Percentiles rank a stretch among this genome's conserved stretches.
phyloP scores from a whole-genome alignment of 1,140 invertebrate species.

The Dreissena rostriformis region DNA sequence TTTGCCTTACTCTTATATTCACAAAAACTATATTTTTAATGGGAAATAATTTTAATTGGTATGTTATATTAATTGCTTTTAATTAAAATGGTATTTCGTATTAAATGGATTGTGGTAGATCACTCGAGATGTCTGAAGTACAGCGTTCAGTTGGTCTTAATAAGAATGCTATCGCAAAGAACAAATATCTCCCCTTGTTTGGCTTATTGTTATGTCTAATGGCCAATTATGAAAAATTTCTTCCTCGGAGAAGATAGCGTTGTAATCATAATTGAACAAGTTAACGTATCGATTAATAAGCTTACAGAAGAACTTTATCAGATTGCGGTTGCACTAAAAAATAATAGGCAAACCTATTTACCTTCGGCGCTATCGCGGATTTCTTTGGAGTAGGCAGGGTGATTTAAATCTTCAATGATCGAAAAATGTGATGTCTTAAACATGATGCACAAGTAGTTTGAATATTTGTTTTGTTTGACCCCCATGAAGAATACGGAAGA shows the following conservation, averaged over 20 bases:
- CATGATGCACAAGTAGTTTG: neutral
- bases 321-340: constrained; percentile 19
- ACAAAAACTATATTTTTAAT: too few species aligned
- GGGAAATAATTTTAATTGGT: too few species aligned
- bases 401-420: constrained; percentile 5
- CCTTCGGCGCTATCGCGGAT: constrained; percentile 5
- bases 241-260: constrained; percentile 14
- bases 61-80: too few species aligned
- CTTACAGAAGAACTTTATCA: constrained; percentile 27
- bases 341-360: constrained; percentile 28
- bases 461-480: neutral
- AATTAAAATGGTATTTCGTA: too few species aligned
- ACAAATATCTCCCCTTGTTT: too few species aligned
- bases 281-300: constrained; percentile 50
- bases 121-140: too few species aligned
- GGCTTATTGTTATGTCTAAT: too few species aligned
- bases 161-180: too few species aligned
- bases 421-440: neutral
- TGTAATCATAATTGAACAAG: constrained; percentile 41
- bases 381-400: constrained; percentile 8
- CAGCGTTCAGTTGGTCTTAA: too few species aligned
- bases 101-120: too few species aligned
- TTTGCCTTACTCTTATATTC: too few species aligned
- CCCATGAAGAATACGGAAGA: neutral
- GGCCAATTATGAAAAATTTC: too few species aligned